Evolutionary conservation across 2,113 vertebrate species (phyloP), one percentile per base, ranked within the genome.

Genomic region (Indri indri): DNA sequence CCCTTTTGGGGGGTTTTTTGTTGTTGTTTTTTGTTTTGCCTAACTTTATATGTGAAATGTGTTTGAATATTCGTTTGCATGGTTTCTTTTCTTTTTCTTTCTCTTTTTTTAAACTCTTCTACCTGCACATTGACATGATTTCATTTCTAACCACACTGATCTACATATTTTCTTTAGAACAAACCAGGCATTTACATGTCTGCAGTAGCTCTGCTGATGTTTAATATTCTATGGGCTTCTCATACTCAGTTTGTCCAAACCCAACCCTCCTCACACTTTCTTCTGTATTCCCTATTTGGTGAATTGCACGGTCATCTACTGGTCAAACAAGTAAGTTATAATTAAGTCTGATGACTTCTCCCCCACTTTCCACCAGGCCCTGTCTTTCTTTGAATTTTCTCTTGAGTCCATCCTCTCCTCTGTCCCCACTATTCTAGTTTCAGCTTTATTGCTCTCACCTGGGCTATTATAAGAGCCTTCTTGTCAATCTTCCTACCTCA

Each of bases 361-460:
- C 23, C 34, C 92, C 23, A 27, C 59, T 96, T 88, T 71, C 30
- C 40, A 91, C 27, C 42, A 97, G 81, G 14, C n/a, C 40, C 13
- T 37, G 5, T 90, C 77, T 96, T 52, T 77, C 93, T 94, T 63
- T 76, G 50, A 74, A 63, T 76, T 92, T 90, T 70, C 40, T 96
- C 59, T 73, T 42, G 70, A 66, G 2, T 74, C 18, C 32, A 34
- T 79, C 65, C 66, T 94, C 66, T 47, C 52, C 57, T 74, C 30
- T 88, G 23, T 88, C 52, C 22, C 47, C 3, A 9, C 18, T 88
- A 47, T 13, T 34, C 25, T 88, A 17, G 45, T 70, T 91, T 37
- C 85, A 85, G 45, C 37, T 61, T 81, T 71, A 45, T 95, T 71
- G 45, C 5, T 89, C 57, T 90, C 61, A 82, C 52, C 10, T 79